Percentiles rank a stretch among this genome's conserved stretches.
phyloP scores from a whole-genome alignment of 2,888 invertebrate genomes.

The Horisme vitalbata region DNA sequence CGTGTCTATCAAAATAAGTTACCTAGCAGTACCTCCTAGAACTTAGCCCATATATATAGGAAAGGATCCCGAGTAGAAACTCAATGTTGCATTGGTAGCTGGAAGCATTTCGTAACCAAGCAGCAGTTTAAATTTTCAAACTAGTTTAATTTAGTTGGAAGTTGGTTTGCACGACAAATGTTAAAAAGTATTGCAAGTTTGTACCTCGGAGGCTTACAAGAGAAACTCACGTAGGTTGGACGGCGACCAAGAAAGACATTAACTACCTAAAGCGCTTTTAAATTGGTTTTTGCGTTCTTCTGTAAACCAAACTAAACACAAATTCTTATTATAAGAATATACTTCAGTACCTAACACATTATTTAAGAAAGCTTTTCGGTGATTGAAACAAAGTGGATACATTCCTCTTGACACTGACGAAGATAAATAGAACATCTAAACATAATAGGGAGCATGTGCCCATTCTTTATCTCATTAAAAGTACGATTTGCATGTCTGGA shows the following conservation, averaged over 20 bases:
- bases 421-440: conserved; percentile 18
- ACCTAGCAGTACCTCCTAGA: too few species aligned
- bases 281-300: background rate
- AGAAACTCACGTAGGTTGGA: background rate
- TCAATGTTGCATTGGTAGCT: background rate
- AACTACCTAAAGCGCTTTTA: background rate
- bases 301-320: too few species aligned
- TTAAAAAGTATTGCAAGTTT: conserved; percentile 2
- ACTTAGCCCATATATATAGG: too few species aligned
- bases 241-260: background rate
- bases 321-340: too few species aligned
- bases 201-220: background rate
- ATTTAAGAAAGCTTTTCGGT: background rate
- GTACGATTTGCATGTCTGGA: too few species aligned
- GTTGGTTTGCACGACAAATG: conserved; percentile 5
- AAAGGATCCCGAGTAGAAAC: background rate
- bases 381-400: conserved; percentile 21
- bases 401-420: conserved; percentile 30
- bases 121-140: conserved; percentile 1
- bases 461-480: background rate
- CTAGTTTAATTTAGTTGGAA: conserved; percentile 7
- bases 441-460: conserved; percentile 8
- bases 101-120: background rate
- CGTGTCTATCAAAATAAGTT: too few species aligned
- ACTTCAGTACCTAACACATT: too few species aligned